These are phyloP conservation scores for Cydia fagiglandana DNA, from an alignment of 1,140 invertebrate species.

Conservation along the genomic window DNA sequence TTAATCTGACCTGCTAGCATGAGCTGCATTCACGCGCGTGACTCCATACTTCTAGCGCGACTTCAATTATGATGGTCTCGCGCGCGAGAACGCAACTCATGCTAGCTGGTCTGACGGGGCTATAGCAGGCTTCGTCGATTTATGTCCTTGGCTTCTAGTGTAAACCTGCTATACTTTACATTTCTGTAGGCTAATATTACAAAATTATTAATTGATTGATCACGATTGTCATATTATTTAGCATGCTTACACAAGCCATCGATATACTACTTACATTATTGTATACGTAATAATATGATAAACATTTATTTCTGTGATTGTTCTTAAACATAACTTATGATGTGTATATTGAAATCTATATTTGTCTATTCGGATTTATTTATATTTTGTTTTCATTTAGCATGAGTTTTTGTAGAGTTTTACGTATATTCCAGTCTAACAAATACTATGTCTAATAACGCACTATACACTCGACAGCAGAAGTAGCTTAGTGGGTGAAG, in stretches of 20 bases:
- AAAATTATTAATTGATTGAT: neutral
- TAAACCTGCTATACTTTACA: neutral
- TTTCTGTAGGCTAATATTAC: neutral
- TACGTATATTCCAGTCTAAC: neutral
- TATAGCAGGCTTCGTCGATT: neutral
- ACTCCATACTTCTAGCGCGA: no score
- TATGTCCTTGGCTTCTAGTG: slow-evolving; percentile 1
- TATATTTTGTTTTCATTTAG: slow-evolving; percentile 8
- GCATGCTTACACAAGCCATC: neutral
- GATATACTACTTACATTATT: neutral
- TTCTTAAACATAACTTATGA: slow-evolving; percentile 23
- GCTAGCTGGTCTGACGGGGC: neutral
- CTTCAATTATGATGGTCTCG: no score
- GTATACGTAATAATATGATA: slow-evolving; percentile 7
- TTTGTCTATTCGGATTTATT: slow-evolving; percentile 15
- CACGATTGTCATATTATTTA: neutral
- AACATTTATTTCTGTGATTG: slow-evolving; percentile 22
- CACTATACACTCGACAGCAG: neutral
- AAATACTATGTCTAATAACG: neutral
- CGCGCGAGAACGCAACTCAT: no score
- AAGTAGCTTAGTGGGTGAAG: no score
- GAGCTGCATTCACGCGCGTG: no score
- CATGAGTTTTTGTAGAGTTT: neutral
- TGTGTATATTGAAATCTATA: slow-evolving; percentile 31
- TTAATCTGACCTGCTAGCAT: neutral